These are phyloP conservation scores for Neodiprion fabricii DNA, from an alignment of 1,140 invertebrate species.

Conservation along the genomic window DNA sequence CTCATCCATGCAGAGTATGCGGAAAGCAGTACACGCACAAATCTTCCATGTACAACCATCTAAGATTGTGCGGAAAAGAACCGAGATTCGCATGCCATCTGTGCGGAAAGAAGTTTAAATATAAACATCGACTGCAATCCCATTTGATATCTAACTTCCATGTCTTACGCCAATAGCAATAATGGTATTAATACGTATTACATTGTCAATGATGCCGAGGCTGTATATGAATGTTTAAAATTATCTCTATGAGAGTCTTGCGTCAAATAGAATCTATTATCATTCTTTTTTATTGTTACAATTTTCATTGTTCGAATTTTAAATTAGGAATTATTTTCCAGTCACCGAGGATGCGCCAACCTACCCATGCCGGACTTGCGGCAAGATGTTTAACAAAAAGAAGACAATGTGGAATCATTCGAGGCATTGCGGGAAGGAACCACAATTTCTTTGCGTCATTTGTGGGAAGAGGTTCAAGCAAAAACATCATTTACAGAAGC, in stretches of 20 bases:
- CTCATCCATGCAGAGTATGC: conserved; percentile 38
- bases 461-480: conserved; percentile 47
- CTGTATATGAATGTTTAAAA: too few relatives aligned
- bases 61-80: conserved; percentile 41
- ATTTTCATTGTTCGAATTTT: too few relatives aligned
- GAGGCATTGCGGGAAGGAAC: conserved; percentile 48
- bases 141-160: conserved; percentile 46
- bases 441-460: conserved; percentile 49
- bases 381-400: conserved; percentile 30
- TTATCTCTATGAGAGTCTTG: too few relatives aligned
- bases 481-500: conserved; percentile 30
- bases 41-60: conserved; percentile 43
- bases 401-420: conserved; percentile 23
- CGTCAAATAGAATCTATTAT: too few relatives aligned
- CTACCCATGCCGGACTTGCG: conserved; percentile 36
- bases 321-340: conserved; percentile 9
- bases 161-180: not conserved
- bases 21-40: conserved; percentile 40
- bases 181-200: not conserved
- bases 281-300: too few relatives aligned
- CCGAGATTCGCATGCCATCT: conserved; percentile 50
- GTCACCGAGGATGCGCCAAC: conserved; percentile 17
- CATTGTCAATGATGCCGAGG: not conserved
- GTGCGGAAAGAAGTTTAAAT: conserved; percentile 62
- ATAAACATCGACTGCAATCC: conserved; percentile 58